Evolutionary conservation across 2,113 vertebrate species (phyloP).

Genomic region (Prietella phreatophila): DNA sequence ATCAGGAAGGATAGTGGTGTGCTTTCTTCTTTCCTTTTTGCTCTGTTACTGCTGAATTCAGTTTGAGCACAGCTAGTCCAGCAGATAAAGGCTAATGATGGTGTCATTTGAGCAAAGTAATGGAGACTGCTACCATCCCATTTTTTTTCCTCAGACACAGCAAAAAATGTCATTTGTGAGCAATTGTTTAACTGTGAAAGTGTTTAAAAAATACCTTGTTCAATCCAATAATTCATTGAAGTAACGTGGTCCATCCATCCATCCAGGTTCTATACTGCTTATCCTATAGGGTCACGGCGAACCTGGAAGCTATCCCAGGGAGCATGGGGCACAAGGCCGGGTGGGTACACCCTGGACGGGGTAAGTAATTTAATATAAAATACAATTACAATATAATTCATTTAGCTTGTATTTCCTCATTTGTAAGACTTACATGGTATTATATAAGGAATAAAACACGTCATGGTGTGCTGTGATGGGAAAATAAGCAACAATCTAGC

Average conservation of each 20-base stretch:
- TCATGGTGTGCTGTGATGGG: not conserved
- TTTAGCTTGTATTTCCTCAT: no score
- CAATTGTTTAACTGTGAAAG: not conserved
- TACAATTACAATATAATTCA: no score
- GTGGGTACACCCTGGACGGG: no score
- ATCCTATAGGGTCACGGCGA: no score
- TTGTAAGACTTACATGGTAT: no score
- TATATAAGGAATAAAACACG: not conserved
- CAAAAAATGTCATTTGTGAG: not conserved
- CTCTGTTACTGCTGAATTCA: not conserved
- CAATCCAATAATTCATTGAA: not conserved
- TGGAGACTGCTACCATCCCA: not conserved
- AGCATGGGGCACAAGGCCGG: no score
- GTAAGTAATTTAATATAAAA: no score
- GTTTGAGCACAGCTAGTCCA: conserved; percentile 7
- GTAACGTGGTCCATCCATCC: no score
- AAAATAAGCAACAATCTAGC: not conserved
- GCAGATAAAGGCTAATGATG: not conserved
- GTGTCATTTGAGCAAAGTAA: not conserved
- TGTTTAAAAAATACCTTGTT: not conserved
- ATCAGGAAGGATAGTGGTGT: conserved; percentile 17
- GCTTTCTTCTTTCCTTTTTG: not conserved
- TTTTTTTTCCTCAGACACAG: not conserved
- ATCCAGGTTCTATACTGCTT: no score
- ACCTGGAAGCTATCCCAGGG: no score